Percentiles rank a stretch among this genome's conserved stretches.
phyloP scores from a whole-genome alignment of 1,140 invertebrate genomes.

The Camponotus pennsylvanicus region DNA sequence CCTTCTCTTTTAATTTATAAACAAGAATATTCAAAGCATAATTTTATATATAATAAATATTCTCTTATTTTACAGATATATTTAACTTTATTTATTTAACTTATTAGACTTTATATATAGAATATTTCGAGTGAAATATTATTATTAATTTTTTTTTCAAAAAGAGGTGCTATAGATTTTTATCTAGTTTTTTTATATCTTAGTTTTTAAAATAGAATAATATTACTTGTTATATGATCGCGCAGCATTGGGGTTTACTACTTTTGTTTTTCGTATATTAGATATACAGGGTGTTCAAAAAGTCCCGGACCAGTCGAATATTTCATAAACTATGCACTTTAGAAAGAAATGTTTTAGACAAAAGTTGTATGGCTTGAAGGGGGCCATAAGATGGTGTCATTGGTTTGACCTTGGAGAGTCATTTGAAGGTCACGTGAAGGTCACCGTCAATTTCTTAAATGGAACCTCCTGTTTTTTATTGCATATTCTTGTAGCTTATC shows the following conservation, averaged over 20 bases:
- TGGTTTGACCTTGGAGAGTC: too few species aligned
- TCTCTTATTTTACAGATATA: neutral
- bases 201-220: neutral
- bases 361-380: too few species aligned
- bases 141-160: neutral
- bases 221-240: neutral
- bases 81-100: neutral
- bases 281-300: too few species aligned
- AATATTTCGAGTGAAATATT: neutral
- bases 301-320: too few species aligned
- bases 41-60: neutral
- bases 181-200: neutral
- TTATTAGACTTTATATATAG: neutral
- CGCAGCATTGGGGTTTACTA: neutral
- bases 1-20: neutral
- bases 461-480: too few species aligned
- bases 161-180: neutral
- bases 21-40: slow-evolving; percentile 24
- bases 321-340: too few species aligned
- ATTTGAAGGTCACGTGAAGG: too few species aligned
- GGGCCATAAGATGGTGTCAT: too few species aligned
- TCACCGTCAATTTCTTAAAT: too few species aligned
- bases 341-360: too few species aligned
- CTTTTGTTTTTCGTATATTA: neutral
- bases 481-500: too few species aligned